Evolutionary conservation across 2,888 invertebrate species (phyloP).

Genomic region (Euplexia lucipara): DNA sequence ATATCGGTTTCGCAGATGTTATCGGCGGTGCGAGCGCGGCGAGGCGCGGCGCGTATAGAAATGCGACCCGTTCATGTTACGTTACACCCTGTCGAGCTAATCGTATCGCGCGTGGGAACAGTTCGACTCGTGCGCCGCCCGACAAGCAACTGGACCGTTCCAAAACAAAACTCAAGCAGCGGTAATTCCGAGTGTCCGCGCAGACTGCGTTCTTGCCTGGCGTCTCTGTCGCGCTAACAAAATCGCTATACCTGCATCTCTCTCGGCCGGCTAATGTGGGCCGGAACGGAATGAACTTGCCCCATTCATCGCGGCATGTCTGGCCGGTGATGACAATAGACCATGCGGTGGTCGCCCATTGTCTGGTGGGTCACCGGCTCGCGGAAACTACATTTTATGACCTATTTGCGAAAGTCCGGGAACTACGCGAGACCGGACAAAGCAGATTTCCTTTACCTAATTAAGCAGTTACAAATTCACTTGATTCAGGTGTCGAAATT

Average conservation of each 20-base stretch:
- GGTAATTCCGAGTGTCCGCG: slow-evolving; percentile 85
- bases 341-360: slow-evolving; percentile 82
- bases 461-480: slow-evolving; percentile 53
- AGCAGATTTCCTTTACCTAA: slow-evolving; percentile 70
- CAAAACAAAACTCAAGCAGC: slow-evolving; percentile 87
- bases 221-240: slow-evolving; percentile 69
- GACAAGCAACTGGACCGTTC: slow-evolving; percentile 82
- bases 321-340: slow-evolving; percentile 82
- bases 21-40: slow-evolving; percentile 78
- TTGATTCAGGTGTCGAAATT: slow-evolving; percentile 38
- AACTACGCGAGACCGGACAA: slow-evolving; percentile 72
- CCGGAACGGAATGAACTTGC: slow-evolving; percentile 82
- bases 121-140: slow-evolving; percentile 83
- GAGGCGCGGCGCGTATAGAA: slow-evolving; percentile 82
- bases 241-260: slow-evolving; percentile 70
- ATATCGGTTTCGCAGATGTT: slow-evolving; percentile 88
- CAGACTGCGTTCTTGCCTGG: slow-evolving; percentile 63
- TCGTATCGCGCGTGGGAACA: slow-evolving; percentile 68
- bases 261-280: slow-evolving; percentile 73
- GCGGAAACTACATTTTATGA: slow-evolving; percentile 78
- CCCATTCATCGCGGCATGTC: slow-evolving; percentile 85
- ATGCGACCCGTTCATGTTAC: slow-evolving; percentile 83
- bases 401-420: slow-evolving; percentile 77
- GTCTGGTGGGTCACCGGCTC: slow-evolving; percentile 79
- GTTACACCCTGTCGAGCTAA: slow-evolving; percentile 62